Evolutionary conservation across 2,888 invertebrate genomes (phyloP).

Genomic region (Phorcus lineatus): DNA sequence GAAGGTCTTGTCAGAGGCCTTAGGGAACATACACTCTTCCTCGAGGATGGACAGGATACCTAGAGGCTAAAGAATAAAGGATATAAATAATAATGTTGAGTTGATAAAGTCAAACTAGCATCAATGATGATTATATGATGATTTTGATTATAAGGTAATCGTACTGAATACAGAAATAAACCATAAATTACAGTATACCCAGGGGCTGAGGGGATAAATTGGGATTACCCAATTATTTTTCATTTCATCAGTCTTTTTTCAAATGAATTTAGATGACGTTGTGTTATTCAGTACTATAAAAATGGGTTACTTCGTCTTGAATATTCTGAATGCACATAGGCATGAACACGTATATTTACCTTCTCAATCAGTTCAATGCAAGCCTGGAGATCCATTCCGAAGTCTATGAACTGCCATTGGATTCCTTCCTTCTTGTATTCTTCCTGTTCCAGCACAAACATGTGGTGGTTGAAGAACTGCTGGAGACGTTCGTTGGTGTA

Average conservation of each 20-base stretch:
- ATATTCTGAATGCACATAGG: too few relatives aligned
- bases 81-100: too few relatives aligned
- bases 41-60: conserved; percentile 99
- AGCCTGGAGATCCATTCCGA: conserved; percentile 92
- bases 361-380: conserved; percentile 88
- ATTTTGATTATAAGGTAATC: too few relatives aligned
- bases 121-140: too few relatives aligned
- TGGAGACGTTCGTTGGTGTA: conserved; percentile 98
- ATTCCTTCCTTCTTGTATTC: conserved; percentile 96
- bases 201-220: conserved; percentile 84
- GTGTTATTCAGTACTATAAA: too few relatives aligned
- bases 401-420: conserved; percentile 96
- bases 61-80: conserved; percentile 87
- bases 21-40: conserved; percentile 99
- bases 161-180: too few relatives aligned
- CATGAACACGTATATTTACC: too few relatives aligned
- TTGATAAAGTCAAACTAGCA: too few relatives aligned
- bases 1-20: conserved; percentile 98
- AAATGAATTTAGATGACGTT: too few relatives aligned
- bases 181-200: conserved; percentile 99
- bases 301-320: too few relatives aligned
- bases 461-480: conserved; percentile 98
- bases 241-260: too few relatives aligned
- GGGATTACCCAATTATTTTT: too few relatives aligned
- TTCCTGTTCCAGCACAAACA: conserved; percentile 98